These are phyloP conservation scores for Gorilla gorilla DNA, from an alignment of 2,113 vertebrate species.

Conservation along the genomic window DNA sequence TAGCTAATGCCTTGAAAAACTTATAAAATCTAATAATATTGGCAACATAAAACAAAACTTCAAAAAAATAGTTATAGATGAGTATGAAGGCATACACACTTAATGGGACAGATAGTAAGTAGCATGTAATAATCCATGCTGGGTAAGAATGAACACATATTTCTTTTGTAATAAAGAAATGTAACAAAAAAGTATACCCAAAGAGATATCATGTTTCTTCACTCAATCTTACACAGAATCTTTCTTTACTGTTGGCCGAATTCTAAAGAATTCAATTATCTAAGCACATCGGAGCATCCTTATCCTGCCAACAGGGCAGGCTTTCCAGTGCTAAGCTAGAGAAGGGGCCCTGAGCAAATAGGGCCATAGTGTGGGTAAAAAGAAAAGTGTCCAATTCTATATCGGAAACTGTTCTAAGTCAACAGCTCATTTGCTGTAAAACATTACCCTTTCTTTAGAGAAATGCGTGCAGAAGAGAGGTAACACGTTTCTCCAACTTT, in stretches of 20 bases:
- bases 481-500: background rate
- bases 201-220: constrained; percentile 22
- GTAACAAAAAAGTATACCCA: background rate
- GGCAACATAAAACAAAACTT: background rate
- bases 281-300: background rate
- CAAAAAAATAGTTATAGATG: background rate
- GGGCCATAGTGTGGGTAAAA: background rate
- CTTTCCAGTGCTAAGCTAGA: background rate
- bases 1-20: background rate
- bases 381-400: background rate
- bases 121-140: background rate
- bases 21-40: constrained; percentile 21
- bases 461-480: background rate
- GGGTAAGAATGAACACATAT: background rate
- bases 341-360: background rate
- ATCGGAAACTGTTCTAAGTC: background rate
- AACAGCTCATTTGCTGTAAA: constrained; percentile 15
- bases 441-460: background rate
- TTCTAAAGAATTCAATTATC: constrained; percentile 30
- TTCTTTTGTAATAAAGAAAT: constrained; percentile 20
- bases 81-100: background rate
- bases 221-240: constrained; percentile 27
- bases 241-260: constrained; percentile 27
- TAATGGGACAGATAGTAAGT: background rate
- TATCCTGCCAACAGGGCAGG: background rate